These are phyloP conservation scores for Trypoxylon attenuatum DNA, from an alignment of 2,888 invertebrate genomes.

Conservation along the genomic window DNA sequence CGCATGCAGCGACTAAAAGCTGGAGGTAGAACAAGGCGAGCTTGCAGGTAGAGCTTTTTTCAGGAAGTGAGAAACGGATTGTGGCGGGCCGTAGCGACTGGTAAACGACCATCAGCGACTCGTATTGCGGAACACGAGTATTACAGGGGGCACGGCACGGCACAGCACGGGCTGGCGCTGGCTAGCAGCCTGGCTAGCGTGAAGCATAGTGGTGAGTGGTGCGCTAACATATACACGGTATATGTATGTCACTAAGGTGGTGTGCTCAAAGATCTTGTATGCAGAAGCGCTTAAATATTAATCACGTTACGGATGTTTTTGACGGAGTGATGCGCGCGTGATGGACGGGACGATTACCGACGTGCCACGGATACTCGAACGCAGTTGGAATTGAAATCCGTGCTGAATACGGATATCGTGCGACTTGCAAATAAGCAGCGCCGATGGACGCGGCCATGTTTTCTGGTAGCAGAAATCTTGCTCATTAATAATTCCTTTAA, in stretches of 20 bases:
- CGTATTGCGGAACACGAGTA: conserved; percentile 31
- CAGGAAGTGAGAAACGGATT: not conserved
- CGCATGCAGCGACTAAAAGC: conserved; percentile 9
- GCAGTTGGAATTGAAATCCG: conserved; percentile 50
- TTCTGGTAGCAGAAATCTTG: conserved; percentile 72
- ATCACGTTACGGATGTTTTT: conserved; percentile 61
- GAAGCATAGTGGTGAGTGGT: too few species aligned
- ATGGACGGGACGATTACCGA: conserved; percentile 52
- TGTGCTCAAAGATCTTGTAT: conserved; percentile 55
- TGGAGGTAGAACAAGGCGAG: too few species aligned
- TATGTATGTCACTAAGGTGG: conserved; percentile 54
- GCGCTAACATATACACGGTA: conserved; percentile 18
- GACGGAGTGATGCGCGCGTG: conserved; percentile 57
- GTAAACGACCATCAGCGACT: too few species aligned
- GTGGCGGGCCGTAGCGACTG: not conserved
- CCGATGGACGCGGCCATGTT: conserved; percentile 74
- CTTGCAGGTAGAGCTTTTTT: not conserved
- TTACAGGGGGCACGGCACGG: conserved; percentile 32
- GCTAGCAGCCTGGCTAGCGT: too few species aligned
- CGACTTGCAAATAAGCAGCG: conserved; percentile 53
- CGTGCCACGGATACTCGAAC: conserved; percentile 40
- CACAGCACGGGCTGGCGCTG: conserved; percentile 12
- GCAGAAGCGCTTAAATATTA: conserved; percentile 56
- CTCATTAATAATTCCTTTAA: conserved; percentile 57
- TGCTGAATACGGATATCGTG: conserved; percentile 40